Conservation (phyloP, 2,888 invertebrate species). For the Eristalinus aeneus region DNA sequence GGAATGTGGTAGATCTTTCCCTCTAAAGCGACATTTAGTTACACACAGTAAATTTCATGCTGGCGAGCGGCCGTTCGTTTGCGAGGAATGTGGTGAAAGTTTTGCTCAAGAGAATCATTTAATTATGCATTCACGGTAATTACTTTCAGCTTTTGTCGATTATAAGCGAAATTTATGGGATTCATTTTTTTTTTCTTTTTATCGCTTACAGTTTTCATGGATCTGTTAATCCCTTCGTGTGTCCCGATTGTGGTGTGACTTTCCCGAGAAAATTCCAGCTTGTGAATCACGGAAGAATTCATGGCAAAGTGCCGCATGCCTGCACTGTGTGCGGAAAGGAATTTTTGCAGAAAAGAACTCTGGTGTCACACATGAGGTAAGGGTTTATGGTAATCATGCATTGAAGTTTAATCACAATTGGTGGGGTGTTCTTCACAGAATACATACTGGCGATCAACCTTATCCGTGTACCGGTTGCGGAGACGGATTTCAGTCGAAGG, state of each 20-base stretch:
- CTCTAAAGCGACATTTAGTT: constrained; percentile 90
- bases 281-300: constrained; percentile 91
- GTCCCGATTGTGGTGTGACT: constrained; percentile 93
- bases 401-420: background rate
- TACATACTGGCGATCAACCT: constrained; percentile 88
- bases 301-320: constrained; percentile 90
- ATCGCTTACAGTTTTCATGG: constrained; percentile 88
- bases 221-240: constrained; percentile 97
- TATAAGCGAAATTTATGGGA: constrained; percentile 9
- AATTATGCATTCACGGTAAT: constrained; percentile 81
- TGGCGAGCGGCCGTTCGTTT: constrained; percentile 92
- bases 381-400: background rate
- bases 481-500: constrained; percentile 88
- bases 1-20: constrained; percentile 91
- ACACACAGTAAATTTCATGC: constrained; percentile 94
- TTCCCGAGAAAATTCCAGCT: constrained; percentile 93
- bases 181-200: background rate
- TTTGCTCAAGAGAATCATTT: constrained; percentile 93
- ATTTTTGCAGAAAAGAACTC: constrained; percentile 91
- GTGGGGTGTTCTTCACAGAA: constrained; percentile 81
- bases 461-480: constrained; percentile 89
- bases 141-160: background rate
- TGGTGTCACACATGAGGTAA: constrained; percentile 90
- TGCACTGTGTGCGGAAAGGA: constrained; percentile 92
- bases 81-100: constrained; percentile 94